phyloP scores from a whole-genome alignment of 2,888 invertebrate genomes.

The Prosopocoilus inquinatus region DNA sequence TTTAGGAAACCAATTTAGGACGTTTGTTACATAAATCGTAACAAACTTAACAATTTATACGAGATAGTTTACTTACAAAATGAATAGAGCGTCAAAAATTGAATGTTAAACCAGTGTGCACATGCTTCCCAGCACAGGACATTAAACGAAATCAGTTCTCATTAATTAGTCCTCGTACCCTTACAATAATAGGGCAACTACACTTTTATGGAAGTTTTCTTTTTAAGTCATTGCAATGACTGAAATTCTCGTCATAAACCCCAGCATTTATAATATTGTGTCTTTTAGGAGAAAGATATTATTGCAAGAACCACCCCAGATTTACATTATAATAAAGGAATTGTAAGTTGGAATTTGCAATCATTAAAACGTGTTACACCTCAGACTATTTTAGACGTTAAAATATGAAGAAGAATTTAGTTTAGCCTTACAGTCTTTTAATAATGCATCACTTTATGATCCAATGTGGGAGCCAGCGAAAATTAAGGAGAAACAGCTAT shows the following conservation, averaged over 20 bases:
- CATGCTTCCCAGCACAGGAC: no score
- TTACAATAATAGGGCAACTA: background rate
- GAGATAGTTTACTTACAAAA: no score
- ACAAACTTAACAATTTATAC: no score
- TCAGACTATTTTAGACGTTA: conserved; percentile 57
- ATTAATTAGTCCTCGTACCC: no score
- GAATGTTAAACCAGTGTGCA: no score
- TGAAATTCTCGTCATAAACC: background rate
- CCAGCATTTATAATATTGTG: conserved; percentile 21
- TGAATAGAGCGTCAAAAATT: no score
- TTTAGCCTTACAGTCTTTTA: conserved; percentile 68
- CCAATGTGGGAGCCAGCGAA: conserved; percentile 72
- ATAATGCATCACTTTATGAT: conserved; percentile 66
- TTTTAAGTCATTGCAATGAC: background rate
- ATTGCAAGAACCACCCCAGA: conserved; percentile 73
- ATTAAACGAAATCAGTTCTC: no score
- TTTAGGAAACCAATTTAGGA: no score
- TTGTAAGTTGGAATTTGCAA: conserved; percentile 58
- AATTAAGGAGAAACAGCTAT: conserved; percentile 60
- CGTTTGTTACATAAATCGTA: no score
- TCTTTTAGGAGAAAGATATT: conserved; percentile 64
- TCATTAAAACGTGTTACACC: conserved; percentile 5
- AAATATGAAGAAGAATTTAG: conserved; percentile 78
- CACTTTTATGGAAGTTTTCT: background rate
- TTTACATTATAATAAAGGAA: conserved; percentile 79